Percentiles rank a stretch among this genome's conserved stretches.
Conservation (phyloP, 1,140 invertebrate genomes). For the Coelopa frigida region DNA sequence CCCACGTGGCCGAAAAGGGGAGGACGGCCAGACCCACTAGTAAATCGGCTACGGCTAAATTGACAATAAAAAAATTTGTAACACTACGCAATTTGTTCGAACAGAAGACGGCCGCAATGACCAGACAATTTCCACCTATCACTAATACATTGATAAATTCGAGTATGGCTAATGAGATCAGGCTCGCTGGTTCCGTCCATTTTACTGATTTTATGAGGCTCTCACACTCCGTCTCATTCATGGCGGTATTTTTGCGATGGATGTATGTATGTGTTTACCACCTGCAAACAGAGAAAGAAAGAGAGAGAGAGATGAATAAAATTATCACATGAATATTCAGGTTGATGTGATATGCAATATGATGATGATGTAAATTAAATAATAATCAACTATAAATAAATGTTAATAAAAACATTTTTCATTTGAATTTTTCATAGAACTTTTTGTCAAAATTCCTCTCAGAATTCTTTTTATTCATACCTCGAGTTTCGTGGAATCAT, state of each 20-base stretch:
- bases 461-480: too few relatives aligned
- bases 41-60: conserved; percentile 85
- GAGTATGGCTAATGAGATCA: conserved; percentile 67
- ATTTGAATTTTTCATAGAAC: background rate
- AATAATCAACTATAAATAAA: background rate
- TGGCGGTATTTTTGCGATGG: conserved; percentile 43
- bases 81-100: conserved; percentile 81
- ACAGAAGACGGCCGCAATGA: conserved; percentile 85
- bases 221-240: conserved; percentile 69
- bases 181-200: conserved; percentile 66
- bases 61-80: conserved; percentile 92
- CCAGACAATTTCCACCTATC: conserved; percentile 80
- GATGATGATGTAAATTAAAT: background rate
- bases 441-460: too few relatives aligned
- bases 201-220: conserved; percentile 65
- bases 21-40: conserved; percentile 85
- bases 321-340: background rate
- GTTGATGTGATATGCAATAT: background rate
- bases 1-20: conserved; percentile 81
- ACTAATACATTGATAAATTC: conserved; percentile 79
- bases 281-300: conserved; percentile 24
- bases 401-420: background rate
- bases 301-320: background rate
- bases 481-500: too few relatives aligned
- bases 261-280: conserved; percentile 34